Evolutionary conservation across 2,888 invertebrate species (phyloP), one percentile per base, ranked within the genome.

Genomic region (Ormyrus thymus): DNA sequence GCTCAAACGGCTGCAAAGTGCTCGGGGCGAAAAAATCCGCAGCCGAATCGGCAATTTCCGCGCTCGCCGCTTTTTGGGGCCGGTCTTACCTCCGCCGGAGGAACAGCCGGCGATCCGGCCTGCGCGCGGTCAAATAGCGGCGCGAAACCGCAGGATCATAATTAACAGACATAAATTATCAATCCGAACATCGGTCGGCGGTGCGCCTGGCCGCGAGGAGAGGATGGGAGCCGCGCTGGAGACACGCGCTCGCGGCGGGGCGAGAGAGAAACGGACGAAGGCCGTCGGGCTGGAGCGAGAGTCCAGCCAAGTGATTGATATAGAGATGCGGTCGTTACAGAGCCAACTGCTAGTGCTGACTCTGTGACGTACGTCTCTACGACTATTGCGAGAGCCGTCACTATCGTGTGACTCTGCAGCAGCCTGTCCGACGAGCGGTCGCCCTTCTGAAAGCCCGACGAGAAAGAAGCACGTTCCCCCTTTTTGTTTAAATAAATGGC

Each of bases 101-200:
- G 29, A 59, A 64, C 72, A 76, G 61, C 61, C 46, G 43, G 59
- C 76, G 69, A 65, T 15, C 13, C 69, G 58, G 45, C 75, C 81
- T 82, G 83, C 83, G 83, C 83, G 82, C 82, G 81, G 80, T 80
- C 84, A 83, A 86, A 85, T 86, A 84, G 83, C 83, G 83, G 80
- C 82, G 82, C 84, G 84, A 85, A 83, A 86, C 88, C 87, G 85
- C 86, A 86, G 81, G 85, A 83, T 87, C 88, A 88, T 89, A 89
- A 89, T 89, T 89, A 89, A 89, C 88, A 84, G 87, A 84, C 88
- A 89, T 89, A 89, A 89, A 89, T 89, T 89, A 89, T 89, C 88
- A 88, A 89, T 89, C 87, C 85, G 87, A 87, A 84, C 88, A 86
- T 89, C 85, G 87, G 89, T 88, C 87, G 85, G 86, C 83, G 83